Percentiles rank a stretch among this genome's conserved stretches.
These are phyloP conservation scores for Diuraphis noxia DNA, from an alignment of 1,140 invertebrate genomes.

Conservation along the genomic window DNA sequence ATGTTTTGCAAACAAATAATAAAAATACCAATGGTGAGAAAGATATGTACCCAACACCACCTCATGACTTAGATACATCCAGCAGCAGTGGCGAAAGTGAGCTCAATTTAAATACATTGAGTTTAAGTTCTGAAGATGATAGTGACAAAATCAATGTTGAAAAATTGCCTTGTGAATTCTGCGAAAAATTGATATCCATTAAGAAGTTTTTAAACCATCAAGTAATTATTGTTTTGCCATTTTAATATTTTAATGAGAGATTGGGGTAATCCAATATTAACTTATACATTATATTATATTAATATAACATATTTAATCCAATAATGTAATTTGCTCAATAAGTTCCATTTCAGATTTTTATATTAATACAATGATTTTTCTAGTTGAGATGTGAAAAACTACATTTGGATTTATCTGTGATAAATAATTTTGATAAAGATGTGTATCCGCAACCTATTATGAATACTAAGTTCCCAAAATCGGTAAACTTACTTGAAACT, in stretches of 20 bases:
- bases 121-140: constrained; percentile 43
- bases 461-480: not conserved
- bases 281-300: not conserved
- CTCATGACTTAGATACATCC: constrained; percentile 8
- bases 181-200: constrained; percentile 55
- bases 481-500: not conserved
- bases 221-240: constrained; percentile 9
- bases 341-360: not conserved
- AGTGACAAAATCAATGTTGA: constrained; percentile 48
- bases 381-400: constrained; percentile 39
- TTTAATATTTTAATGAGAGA: not conserved
- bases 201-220: constrained; percentile 56
- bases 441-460: not conserved
- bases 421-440: constrained; percentile 22
- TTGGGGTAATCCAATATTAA: not conserved
- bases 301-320: not conserved
- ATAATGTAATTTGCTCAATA: not conserved
- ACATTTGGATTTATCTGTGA: not conserved
- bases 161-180: constrained; percentile 57
- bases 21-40: constrained; percentile 19
- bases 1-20: constrained; percentile 37
- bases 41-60: not conserved
- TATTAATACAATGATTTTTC: not conserved
- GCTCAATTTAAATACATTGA: constrained; percentile 36
- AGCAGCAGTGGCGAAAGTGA: constrained; percentile 30